Evolutionary conservation across 2,797 vertebrate species (phyloP), one percentile per base, ranked within the genome.

Genomic region (Anguilla anguilla): DNA sequence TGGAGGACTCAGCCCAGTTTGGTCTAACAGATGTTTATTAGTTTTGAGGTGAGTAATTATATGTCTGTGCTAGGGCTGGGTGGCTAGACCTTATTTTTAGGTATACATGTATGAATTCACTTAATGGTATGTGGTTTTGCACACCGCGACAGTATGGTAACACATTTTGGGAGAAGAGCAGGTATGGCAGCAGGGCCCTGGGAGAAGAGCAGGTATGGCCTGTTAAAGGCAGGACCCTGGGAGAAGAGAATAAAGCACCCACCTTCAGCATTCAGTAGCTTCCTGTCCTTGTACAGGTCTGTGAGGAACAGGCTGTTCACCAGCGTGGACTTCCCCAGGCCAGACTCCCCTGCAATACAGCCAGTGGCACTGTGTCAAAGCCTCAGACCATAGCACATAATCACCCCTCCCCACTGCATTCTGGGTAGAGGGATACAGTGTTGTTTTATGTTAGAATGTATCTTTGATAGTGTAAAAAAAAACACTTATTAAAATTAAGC

Each of bases 221-320:
- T 55, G 53, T 55, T 55, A 55, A 55, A 55, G 53, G 10, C 10
- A 55, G 53, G 53, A 55, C 13, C 13, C 10, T 55, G 53, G 9
- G 53, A 55, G 53, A 55, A 11, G 10, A 55, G 53, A 2, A 39
- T 9, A 15, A 74, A 39, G 69, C 46, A 88, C 94, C 94, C 91
- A 97, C 96, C 96, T 91, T 97, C 96, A 61, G 96, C 96, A 53
- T 97, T 97, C 69, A 97, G 95, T 89, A 97, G 88, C 93, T 97
- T 97, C 89, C 96, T 95, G 94, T 97, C 96, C 94, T 96, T 97
- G 93, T 97, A 97, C 87, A 97, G 95, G 90, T 97, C 96, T 91
- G 96, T 97, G 90, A 97, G 96, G 92, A 97, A 97, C 88, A 97
- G 93, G 90, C 96, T 97, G 95, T 97, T 97, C 82, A 97, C 96